Evolutionary conservation across 2,888 invertebrate species (phyloP), one percentile per base, ranked within the genome.

Genomic region (Cynaeus angustus): DNA sequence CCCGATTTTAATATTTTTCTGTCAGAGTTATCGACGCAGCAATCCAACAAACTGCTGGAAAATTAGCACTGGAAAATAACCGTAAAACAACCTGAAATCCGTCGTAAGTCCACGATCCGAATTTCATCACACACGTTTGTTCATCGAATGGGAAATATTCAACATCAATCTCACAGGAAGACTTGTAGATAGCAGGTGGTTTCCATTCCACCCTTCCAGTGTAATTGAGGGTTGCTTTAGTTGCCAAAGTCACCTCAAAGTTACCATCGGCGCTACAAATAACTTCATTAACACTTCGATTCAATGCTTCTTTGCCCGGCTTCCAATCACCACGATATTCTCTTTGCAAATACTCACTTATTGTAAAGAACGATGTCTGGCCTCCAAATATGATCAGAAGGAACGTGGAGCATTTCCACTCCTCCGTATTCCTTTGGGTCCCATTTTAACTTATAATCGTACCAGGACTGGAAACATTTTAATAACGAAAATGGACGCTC

Each of bases 121-220:
- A 94, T 85, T 94, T 94, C 93, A 94, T 93, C 81, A 93, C 92
- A 85, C 94, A 94, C 70, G 94, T 93, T 84, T 94, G 94, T 84
- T 94, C 93, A 85, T 94, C 94, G 85, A 94, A 94, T 26, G 94
- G 94, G 85, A 94, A 94, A 85, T 93, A 94, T 85, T 94, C 93
- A 72, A 94, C 93, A 87, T 94, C 93, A 81, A 94, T 94, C 86
- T 94, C 93, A 83, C 94, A 94, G 81, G 93, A 93, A 84, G 94
- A 95, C 87, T 96, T 94, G 87, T 95, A 96, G 82, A 96, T 95
- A 78, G 95, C 96, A 38, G 96, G 96, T 66, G 96, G 96, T 81
- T 94, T 94, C 95, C 95, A 95, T 80, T 93, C 93, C 62, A 96
- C 94, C 77, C 91, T 89, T 67, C 95, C 95, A 58, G 92, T 92